These are phyloP conservation scores for Alosa alosa DNA, from an alignment of 2,113 vertebrate species.

Conservation along the genomic window DNA sequence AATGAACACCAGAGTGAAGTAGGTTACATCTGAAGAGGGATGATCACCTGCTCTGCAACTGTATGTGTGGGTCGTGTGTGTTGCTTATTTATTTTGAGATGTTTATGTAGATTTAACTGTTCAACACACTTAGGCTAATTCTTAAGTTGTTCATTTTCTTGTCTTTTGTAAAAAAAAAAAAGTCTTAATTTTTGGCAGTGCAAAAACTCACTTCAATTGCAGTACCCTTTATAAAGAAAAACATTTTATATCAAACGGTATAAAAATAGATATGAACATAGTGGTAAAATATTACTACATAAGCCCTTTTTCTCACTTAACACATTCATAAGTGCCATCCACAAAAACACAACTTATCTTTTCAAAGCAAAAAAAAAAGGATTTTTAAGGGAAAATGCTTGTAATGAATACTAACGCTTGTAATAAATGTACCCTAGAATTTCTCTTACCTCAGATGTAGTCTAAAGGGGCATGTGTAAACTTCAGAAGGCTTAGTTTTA, in stretches of 20 bases:
- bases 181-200: neutral
- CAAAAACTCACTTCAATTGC: neutral
- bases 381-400: neutral
- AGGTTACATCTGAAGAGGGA: too few species aligned
- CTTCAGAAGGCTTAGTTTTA: too few species aligned
- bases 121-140: neutral
- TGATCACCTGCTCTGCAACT: neutral
- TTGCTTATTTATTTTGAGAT: neutral
- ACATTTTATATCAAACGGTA: constrained; percentile 8
- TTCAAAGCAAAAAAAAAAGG: neutral
- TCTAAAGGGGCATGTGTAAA: neutral
- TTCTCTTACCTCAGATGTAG: neutral
- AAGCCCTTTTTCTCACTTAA: neutral
- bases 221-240: neutral
- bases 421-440: neutral
- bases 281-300: neutral
- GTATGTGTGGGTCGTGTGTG: too few species aligned
- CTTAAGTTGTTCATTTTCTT: too few species aligned
- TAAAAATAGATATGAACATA: neutral
- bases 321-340: neutral
- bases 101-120: neutral
- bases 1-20: neutral
- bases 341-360: neutral
- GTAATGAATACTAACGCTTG: neutral
- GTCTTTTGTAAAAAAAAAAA: neutral